These are phyloP conservation scores for Ostrea edulis DNA, from an alignment of 1,140 invertebrate genomes.

Conservation along the genomic window DNA sequence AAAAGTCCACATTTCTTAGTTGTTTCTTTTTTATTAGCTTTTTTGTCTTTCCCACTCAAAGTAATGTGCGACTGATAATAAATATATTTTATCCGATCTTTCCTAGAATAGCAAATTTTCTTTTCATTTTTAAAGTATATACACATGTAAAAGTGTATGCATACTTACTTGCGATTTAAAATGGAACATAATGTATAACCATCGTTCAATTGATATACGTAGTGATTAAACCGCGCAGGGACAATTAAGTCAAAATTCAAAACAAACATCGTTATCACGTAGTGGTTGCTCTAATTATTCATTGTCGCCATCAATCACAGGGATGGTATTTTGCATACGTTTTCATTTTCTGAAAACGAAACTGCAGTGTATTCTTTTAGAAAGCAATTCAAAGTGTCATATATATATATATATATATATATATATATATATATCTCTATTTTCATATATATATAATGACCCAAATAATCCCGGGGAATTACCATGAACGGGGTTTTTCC, in stretches of 20 bases:
- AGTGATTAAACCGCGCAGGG: background rate
- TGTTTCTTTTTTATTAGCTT: background rate
- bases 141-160: background rate
- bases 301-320: background rate
- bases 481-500: background rate
- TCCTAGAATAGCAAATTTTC: background rate
- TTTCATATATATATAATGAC: background rate
- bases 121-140: background rate
- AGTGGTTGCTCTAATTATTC: background rate
- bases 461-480: background rate
- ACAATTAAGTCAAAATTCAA: background rate
- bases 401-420: background rate
- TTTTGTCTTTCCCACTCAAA: background rate
- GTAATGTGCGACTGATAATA: background rate
- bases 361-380: background rate
- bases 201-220: background rate
- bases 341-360: constrained; percentile 14
- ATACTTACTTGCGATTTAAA: background rate
- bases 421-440: too few relatives aligned
- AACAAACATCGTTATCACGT: background rate
- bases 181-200: background rate
- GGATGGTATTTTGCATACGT: background rate
- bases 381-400: background rate
- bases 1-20: background rate
- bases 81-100: background rate